Conservation (phyloP, 2,797 vertebrate species). For the Ptychadena robeensis region DNA sequence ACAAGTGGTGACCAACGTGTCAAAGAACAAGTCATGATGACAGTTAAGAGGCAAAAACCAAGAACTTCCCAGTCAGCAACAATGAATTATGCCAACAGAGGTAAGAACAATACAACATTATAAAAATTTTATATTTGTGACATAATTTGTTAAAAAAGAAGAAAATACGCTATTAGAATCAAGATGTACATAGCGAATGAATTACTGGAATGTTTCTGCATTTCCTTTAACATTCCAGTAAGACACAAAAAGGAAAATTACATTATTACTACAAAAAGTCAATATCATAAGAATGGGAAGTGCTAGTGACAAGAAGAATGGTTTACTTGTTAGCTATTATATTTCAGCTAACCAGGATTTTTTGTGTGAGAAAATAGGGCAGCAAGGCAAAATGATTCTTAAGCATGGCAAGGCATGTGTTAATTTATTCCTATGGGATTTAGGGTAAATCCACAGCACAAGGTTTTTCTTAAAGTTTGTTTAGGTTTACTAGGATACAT, state of each 20-base stretch:
- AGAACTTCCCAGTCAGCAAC: slow-evolving; percentile 72
- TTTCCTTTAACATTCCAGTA: background rate
- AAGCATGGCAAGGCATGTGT: background rate
- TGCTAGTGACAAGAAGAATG: background rate
- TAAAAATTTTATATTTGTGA: too few relatives aligned
- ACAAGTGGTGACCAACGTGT: slow-evolving; percentile 77
- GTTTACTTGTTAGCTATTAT: background rate
- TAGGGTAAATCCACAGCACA: too few relatives aligned
- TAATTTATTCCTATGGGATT: too few relatives aligned
- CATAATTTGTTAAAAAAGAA: too few relatives aligned
- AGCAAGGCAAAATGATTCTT: background rate
- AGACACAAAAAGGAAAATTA: background rate
- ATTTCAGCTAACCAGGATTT: background rate
- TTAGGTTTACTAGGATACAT: too few relatives aligned
- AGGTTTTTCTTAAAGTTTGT: too few relatives aligned
- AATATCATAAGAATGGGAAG: background rate
- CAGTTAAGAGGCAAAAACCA: slow-evolving; percentile 78
- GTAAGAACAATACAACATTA: slow-evolving; percentile 63
- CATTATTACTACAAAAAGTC: background rate
- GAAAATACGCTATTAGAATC: too few relatives aligned
- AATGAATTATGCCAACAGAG: slow-evolving; percentile 74
- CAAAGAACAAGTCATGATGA: slow-evolving; percentile 82
- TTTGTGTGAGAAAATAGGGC: background rate
- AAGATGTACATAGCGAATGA: too few relatives aligned
- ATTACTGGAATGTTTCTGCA: too few relatives aligned